Evolutionary conservation across 2,888 invertebrate species (phyloP).

Genomic region (Tiliacea citrago): DNA sequence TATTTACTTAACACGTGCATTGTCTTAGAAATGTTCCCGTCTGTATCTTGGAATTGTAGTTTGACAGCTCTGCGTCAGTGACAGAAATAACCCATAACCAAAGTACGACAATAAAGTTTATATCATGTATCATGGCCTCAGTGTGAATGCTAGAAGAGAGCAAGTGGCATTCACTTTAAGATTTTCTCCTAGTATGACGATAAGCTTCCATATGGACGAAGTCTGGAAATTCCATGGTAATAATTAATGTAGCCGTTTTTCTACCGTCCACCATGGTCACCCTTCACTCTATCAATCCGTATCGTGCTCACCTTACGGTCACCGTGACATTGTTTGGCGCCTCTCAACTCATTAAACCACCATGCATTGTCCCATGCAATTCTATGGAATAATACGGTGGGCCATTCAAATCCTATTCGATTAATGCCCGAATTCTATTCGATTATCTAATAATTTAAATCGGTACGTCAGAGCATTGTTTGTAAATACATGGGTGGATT

Average conservation of each 20-base stretch:
- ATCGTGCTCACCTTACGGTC: conserved; percentile 60
- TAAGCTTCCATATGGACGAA: too few relatives aligned
- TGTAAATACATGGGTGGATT: conserved; percentile 59
- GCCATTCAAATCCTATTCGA: conserved; percentile 67
- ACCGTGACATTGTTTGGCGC: conserved; percentile 71
- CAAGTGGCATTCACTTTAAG: neutral
- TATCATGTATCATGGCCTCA: neutral
- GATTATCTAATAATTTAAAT: conserved; percentile 74
- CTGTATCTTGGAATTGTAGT: too few relatives aligned
- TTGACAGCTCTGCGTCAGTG: neutral
- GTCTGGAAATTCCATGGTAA: too few relatives aligned
- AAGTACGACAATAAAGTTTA: neutral
- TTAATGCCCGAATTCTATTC: conserved; percentile 72
- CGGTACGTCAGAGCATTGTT: conserved; percentile 62
- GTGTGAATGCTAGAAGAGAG: neutral
- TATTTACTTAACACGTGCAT: too few relatives aligned
- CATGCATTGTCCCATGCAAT: conserved; percentile 67
- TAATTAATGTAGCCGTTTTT: neutral
- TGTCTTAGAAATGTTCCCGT: neutral
- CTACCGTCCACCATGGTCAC: conserved; percentile 35
- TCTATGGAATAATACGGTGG: conserved; percentile 68
- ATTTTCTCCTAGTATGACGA: neutral
- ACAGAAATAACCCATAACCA: neutral
- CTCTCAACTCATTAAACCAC: conserved; percentile 66
- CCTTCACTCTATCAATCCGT: conserved; percentile 52